Percentiles rank a stretch among this genome's conserved stretches.
Conservation (phyloP, 2,888 invertebrate genomes). For the Caenorhabditis imperialis region DNA sequence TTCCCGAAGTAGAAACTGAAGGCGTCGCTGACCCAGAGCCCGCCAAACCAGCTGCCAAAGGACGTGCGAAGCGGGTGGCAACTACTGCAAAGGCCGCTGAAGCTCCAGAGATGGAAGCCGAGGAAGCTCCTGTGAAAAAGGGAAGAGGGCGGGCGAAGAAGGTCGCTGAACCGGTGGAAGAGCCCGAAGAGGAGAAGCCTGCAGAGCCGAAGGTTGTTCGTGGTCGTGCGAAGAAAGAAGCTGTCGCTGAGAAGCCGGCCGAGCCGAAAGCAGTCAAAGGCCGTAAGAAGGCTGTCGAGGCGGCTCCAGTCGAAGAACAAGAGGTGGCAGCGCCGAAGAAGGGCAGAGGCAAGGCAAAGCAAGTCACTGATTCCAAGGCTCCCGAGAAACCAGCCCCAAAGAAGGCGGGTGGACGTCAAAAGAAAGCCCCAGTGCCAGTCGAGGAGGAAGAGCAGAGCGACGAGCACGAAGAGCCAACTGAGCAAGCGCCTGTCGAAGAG, state of each 20-base stretch:
- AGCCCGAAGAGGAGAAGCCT: neutral
- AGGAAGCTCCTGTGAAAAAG: neutral
- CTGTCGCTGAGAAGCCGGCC: neutral
- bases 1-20: too few relatives aligned
- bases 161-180: neutral
- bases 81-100: too few relatives aligned
- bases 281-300: neutral
- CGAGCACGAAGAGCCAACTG: neutral
- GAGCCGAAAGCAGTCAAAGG: too few relatives aligned
- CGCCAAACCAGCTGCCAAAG: too few relatives aligned
- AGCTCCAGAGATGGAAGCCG: neutral
- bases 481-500: neutral
- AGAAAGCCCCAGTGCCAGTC: too few relatives aligned
- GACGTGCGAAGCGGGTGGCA: too few relatives aligned
- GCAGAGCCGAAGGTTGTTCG: neutral
- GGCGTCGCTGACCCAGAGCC: too few relatives aligned
- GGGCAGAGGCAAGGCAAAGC: neutral
- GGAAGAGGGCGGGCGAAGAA: neutral
- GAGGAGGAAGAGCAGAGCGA: neutral
- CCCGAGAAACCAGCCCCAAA: too few relatives aligned
- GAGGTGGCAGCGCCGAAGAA: neutral
- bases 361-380: too few relatives aligned
- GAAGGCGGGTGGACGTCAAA: too few relatives aligned
- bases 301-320: neutral
- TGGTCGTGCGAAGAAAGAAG: conserved; percentile 1